These are phyloP conservation scores for Akabosia matsudoensis DNA, from an alignment of 1,140 invertebrate genomes.

Conservation along the genomic window DNA sequence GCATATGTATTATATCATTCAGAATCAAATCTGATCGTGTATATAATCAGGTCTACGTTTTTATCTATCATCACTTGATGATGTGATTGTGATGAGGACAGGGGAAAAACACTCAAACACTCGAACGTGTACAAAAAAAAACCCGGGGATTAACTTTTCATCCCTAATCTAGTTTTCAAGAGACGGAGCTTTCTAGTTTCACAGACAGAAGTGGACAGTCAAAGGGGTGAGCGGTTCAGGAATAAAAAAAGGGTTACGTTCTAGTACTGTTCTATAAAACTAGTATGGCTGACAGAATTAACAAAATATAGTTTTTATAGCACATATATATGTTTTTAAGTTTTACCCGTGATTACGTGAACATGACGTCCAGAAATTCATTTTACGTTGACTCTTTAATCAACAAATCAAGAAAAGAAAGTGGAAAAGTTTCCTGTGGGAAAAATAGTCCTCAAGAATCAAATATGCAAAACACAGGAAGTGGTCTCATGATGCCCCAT, in stretches of 20 bases:
- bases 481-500: not conserved
- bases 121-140: not conserved
- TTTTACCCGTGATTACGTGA: no score
- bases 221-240: no score
- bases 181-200: not conserved
- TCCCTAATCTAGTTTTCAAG: not conserved
- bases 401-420: not conserved
- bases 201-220: not conserved
- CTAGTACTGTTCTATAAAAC: no score
- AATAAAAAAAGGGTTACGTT: no score
- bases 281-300: no score
- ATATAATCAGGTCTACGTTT: not conserved
- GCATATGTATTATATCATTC: no score
- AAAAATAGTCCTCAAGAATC: not conserved
- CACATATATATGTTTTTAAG: no score
- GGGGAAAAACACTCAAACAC: not conserved
- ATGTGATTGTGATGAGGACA: not conserved
- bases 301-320: no score
- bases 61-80: slow-evolving; percentile 1
- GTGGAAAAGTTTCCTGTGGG: not conserved
- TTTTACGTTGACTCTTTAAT: slow-evolving; percentile 8
- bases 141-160: slow-evolving; percentile 10
- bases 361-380: not conserved
- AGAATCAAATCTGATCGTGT: not conserved
- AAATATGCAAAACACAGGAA: not conserved